Conservation (phyloP, 2,113 vertebrate genomes). For the Panurus biarmicus region DNA sequence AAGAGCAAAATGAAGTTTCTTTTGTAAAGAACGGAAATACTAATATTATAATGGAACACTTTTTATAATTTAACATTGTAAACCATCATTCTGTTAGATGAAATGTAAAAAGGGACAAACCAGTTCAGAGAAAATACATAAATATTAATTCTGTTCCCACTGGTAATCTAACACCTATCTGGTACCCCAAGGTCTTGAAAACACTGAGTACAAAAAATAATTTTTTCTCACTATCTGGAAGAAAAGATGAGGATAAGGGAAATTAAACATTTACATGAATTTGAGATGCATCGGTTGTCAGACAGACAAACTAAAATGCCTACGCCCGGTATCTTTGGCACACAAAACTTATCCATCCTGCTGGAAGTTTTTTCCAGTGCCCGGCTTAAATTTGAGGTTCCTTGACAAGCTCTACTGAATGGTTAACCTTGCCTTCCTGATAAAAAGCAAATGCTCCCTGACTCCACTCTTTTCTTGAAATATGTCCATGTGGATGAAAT, state of each 20-base stretch:
- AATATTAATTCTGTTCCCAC: not conserved
- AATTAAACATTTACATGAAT: not conserved
- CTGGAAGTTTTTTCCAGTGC: not conserved
- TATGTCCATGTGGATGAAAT: not conserved
- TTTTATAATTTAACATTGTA: not conserved
- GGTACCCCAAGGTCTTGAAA: not conserved
- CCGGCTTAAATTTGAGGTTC: not conserved
- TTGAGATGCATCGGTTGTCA: not conserved
- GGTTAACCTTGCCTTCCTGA: not conserved
- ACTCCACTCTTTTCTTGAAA: not conserved
- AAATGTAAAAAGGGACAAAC: not conserved
- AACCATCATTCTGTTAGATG: not conserved
- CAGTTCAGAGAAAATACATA: not conserved
- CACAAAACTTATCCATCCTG: not conserved
- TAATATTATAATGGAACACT: not conserved
- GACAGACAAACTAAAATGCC: not conserved
- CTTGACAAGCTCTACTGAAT: not conserved
- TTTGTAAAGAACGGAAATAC: not conserved
- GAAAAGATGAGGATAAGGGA: not conserved
- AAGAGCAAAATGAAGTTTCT: not conserved
- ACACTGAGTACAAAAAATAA: not conserved
- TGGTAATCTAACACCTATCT: not conserved
- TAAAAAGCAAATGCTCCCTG: not conserved
- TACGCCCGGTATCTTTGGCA: fast-evolving
- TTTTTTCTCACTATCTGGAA: not conserved